Conservation (phyloP, 2,113 vertebrate genomes). For the Dromiciops gliroides region DNA sequence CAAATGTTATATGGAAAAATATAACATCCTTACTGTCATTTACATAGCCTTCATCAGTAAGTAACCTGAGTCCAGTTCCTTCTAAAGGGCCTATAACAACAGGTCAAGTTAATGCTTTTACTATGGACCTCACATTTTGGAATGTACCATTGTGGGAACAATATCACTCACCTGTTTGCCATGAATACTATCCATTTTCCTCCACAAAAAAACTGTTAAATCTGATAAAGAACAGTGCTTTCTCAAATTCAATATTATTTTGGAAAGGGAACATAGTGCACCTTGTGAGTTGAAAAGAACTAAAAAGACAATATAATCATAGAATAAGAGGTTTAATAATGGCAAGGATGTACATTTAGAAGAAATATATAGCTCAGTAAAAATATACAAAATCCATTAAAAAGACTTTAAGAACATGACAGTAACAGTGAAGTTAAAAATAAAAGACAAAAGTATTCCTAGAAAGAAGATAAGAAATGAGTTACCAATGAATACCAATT, state of each 20-base stretch:
- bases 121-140: no score
- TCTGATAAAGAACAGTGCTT: no score
- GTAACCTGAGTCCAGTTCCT: background rate
- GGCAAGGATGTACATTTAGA: background rate
- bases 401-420: background rate
- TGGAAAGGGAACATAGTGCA: no score
- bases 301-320: background rate
- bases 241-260: no score
- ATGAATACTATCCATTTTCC: no score
- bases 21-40: background rate
- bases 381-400: background rate
- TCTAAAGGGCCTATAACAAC: background rate
- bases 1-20: background rate
- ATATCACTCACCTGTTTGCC: no score
- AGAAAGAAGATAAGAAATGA: background rate
- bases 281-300: no score
- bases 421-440: background rate
- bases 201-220: no score
- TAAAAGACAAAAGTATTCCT: background rate
- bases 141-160: no score
- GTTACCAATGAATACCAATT: background rate
- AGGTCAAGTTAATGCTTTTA: no score
- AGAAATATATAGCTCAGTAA: background rate
- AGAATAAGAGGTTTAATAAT: background rate
- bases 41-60: background rate